Conservation (phyloP, 2,113 vertebrate species). For the Arvicanthis niloticus region DNA sequence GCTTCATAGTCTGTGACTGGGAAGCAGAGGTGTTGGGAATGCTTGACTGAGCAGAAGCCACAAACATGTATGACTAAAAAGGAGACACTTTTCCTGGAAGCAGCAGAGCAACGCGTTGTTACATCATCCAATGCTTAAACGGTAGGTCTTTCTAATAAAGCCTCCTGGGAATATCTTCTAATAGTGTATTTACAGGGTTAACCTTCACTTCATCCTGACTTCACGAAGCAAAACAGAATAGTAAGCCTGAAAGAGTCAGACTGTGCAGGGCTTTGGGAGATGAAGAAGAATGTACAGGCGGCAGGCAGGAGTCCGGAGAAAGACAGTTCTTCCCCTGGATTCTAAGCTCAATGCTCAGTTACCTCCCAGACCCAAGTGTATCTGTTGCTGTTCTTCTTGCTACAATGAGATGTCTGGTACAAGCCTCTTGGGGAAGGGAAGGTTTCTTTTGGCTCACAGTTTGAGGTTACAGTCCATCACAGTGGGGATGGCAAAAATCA, state of each 20-base stretch:
- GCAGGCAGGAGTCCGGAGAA: neutral
- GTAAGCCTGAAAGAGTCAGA: neutral
- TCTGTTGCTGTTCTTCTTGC: neutral
- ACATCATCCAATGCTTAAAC: neutral
- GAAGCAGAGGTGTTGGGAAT: neutral
- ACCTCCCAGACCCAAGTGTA: neutral
- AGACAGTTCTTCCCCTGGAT: neutral
- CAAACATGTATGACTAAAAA: neutral
- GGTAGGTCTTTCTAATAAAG: neutral
- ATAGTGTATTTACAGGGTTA: neutral
- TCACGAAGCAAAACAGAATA: neutral
- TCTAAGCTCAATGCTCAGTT: neutral
- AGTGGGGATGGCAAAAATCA: too few relatives aligned
- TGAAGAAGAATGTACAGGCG: neutral
- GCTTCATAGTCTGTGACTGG: neutral
- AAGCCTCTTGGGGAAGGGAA: neutral
- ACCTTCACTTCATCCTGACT: neutral
- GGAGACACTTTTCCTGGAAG: neutral
- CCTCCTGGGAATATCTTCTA: neutral
- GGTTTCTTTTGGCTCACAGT: neutral
- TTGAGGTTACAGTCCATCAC: neutral
- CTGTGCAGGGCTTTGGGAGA: neutral
- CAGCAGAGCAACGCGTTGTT: neutral
- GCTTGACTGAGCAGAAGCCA: neutral
- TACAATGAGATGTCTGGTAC: neutral